A percentile compares a stretch with the other conserved stretches of the same genome.
Conservation (phyloP, 2,113 vertebrate species). For the Scophthalmus maximus region DNA sequence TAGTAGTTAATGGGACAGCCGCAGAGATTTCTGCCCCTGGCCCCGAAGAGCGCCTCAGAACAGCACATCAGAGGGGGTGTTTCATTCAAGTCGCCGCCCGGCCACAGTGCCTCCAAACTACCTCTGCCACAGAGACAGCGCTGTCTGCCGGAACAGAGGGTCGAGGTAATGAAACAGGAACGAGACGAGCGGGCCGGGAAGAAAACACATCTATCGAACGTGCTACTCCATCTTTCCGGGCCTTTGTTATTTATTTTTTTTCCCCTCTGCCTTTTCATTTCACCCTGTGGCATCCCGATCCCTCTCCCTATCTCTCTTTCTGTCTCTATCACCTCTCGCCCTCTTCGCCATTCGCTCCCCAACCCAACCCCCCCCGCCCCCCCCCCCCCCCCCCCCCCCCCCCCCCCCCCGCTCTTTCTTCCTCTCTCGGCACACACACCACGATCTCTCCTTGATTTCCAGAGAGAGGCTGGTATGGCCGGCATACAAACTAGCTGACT, state of each 20-base stretch:
- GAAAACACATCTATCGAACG: slow-evolving; percentile 45
- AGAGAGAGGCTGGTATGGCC: slow-evolving; percentile 61
- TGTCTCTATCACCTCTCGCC: slow-evolving; percentile 47
- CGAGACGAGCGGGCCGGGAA: slow-evolving; percentile 38
- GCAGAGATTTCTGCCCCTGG: slow-evolving; percentile 49
- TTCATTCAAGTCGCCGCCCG: slow-evolving; percentile 53
- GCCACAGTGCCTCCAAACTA: slow-evolving; percentile 50
- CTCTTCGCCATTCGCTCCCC: too few species aligned
- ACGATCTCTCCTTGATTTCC: slow-evolving; percentile 71
- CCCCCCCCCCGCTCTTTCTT: not conserved
- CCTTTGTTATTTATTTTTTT: slow-evolving; percentile 45
- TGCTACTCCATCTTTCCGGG: slow-evolving; percentile 32
- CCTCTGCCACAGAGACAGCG: slow-evolving; percentile 37
- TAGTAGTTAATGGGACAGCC: slow-evolving; percentile 55
- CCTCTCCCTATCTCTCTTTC: slow-evolving; percentile 43
- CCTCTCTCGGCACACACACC: slow-evolving; percentile 52
- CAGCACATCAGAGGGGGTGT: slow-evolving; percentile 51
- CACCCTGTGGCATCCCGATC: slow-evolving; percentile 50
- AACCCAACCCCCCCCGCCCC: not conserved
- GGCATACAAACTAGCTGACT: slow-evolving; percentile 79
- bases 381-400: not conserved
- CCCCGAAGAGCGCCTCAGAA: slow-evolving; percentile 50
- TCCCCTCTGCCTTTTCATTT: slow-evolving; percentile 40
- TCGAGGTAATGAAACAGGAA: slow-evolving; percentile 56
- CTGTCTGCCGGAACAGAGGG: slow-evolving; percentile 58